A percentile compares a stretch with the other conserved stretches of the same genome.
These are phyloP conservation scores for Ectemnius lituratus DNA, from an alignment of 2,888 invertebrate genomes.

Conservation along the genomic window DNA sequence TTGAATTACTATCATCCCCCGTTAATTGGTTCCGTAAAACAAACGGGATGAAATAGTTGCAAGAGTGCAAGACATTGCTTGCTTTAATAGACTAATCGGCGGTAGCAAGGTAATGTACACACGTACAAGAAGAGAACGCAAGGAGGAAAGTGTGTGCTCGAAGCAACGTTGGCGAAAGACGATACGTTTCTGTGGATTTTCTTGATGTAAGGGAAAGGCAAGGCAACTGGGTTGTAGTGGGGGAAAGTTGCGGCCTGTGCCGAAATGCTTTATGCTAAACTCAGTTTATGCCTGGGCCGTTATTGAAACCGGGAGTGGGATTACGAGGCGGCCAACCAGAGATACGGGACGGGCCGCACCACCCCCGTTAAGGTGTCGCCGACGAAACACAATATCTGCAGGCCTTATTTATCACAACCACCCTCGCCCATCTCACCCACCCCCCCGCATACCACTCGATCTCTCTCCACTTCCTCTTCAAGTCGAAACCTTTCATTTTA, in stretches of 20 bases:
- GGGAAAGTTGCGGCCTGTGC: conserved; percentile 27
- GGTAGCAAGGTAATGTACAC: too few species aligned
- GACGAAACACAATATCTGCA: conserved; percentile 64
- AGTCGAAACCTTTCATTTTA: too few species aligned
- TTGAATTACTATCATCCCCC: too few species aligned
- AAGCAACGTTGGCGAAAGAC: not conserved
- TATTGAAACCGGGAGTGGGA: conserved; percentile 63
- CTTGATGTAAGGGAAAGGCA: not conserved
- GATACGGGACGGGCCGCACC: conserved; percentile 48
- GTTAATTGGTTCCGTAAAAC: too few species aligned
- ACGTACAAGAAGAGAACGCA: too few species aligned
- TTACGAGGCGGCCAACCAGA: conserved; percentile 47
- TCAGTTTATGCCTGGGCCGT: conserved; percentile 63
- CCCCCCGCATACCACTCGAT: conserved; percentile 16
- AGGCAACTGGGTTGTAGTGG: not conserved
- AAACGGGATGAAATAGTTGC: too few species aligned
- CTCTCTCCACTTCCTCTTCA: conserved; percentile 7
- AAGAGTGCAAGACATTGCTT: too few species aligned
- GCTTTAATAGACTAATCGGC: too few species aligned
- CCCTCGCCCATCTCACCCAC: not conserved
- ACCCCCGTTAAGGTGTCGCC: conserved; percentile 52
- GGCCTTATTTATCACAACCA: conserved; percentile 61
- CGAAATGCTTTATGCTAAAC: conserved; percentile 65
- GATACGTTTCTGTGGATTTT: not conserved
- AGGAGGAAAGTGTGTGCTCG: too few species aligned